Conservation (phyloP, 2,888 invertebrate species). For the Hyposoter didymator region DNA sequence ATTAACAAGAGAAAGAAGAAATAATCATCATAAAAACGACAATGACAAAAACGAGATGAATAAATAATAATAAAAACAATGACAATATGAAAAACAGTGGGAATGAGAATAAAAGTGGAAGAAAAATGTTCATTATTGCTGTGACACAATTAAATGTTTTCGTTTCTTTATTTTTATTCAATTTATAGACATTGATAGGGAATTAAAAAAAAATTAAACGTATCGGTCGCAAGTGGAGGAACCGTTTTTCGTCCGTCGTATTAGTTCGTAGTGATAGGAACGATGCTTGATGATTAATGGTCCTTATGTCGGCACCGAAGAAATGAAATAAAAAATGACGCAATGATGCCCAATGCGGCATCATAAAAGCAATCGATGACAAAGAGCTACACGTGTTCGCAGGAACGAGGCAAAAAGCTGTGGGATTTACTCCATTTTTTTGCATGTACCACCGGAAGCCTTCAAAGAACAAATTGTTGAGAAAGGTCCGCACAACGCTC, state of each 20-base stretch:
- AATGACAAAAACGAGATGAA: neutral
- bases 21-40: neutral
- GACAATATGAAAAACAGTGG: neutral
- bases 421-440: neutral
- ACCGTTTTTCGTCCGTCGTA: constrained; percentile 26
- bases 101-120: neutral
- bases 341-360: neutral
- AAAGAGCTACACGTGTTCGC: constrained; percentile 36
- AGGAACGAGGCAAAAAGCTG: neutral
- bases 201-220: constrained; percentile 6
- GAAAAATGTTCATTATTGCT: constrained; percentile 30
- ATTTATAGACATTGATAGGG: neutral
- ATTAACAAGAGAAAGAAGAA: constrained; percentile 25
- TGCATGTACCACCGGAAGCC: constrained; percentile 49
- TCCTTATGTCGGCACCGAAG: constrained; percentile 24
- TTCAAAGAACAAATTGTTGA: constrained; percentile 17
- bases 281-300: constrained; percentile 59
- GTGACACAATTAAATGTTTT: constrained; percentile 16
- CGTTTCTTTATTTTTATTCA: neutral
- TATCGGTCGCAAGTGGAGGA: neutral
- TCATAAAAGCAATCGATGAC: constrained; percentile 27
- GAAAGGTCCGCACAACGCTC: constrained; percentile 7
- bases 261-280: constrained; percentile 10
- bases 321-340: constrained; percentile 6
- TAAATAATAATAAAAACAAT: neutral